Evolutionary conservation across 2,888 invertebrate genomes (phyloP), one percentile per base, ranked within the genome.

Genomic region (Brenthis ino): DNA sequence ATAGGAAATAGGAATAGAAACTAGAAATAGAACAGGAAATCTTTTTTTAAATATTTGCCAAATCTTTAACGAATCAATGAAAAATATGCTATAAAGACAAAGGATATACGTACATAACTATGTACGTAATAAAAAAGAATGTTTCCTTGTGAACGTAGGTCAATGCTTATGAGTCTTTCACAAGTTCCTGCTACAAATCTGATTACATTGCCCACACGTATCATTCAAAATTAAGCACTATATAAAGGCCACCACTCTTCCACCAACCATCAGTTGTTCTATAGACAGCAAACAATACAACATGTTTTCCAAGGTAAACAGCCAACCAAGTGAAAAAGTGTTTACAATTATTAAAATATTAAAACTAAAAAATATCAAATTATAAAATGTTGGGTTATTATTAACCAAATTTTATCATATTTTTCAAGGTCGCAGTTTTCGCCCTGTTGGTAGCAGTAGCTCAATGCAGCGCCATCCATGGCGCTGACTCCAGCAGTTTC

Each of bases 401-500:
- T 53, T 57, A 12, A 57, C 1, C 13, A 43, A n/a, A 4, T 16
- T 8, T 28, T 37, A 58, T 57, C 53, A 12, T 82, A 83, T 73
- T 76, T 79, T 84, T 89, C 75, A 84, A 94, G 92, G 87, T 92
- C 51, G 83, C 88, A 72, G 81, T 87, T 61, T 83, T 91, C 76
- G 91, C 92, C 79, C 78, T 91, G 72, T 80, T 91, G 80, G 91
- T 89, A 75, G 92, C 88, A 72, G 90, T 87, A 76, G 91, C 85
- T 81, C 83, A 47, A 2, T 65, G 74, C 79, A 90, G 89, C 79
- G 89, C 82, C 57, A 80, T 84, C 76, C 86, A 87, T 76, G 89
- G 88, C 53, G 81, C 80, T 1, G 85, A 82, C 68, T 79, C 83
- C 76, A 84, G 91, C 75, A 88, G 89, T 77, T 93, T 88, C 84